Percentiles rank a stretch among this genome's conserved stretches.
Conservation (phyloP, 1,140 invertebrate species). For the Eurosta solidaginis region DNA sequence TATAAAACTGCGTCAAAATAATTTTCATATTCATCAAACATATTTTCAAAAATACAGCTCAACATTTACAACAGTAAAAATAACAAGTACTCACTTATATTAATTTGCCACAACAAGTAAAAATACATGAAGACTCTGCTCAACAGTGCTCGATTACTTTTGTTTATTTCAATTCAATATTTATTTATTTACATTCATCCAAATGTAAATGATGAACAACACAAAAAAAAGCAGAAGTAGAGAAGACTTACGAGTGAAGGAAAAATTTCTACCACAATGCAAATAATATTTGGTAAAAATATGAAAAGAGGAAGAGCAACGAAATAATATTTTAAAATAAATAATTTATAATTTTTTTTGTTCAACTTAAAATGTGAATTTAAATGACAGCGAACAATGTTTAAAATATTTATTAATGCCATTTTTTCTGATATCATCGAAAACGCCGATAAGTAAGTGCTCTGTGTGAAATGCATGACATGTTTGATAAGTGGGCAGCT, state of each 20-base stretch:
- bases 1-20: no score
- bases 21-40: no score
- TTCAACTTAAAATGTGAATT: neutral
- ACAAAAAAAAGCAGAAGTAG: neutral
- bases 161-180: constrained; percentile 23
- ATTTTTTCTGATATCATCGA: neutral
- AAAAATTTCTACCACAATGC: neutral
- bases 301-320: no score
- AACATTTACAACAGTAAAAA: neutral
- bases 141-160: neutral
- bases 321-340: neutral
- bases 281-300: no score
- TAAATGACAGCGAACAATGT: neutral
- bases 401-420: constrained; percentile 10
- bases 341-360: neutral
- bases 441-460: neutral
- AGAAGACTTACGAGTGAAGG: neutral
- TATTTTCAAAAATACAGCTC: no score
- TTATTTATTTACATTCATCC: neutral
- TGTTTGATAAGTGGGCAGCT: neutral
- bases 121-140: neutral
- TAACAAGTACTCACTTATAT: neutral
- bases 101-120: neutral
- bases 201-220: neutral
- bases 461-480: neutral